A percentile compares a stretch with the other conserved stretches of the same genome.
phyloP scores from a whole-genome alignment of 2,797 vertebrate species.

The Clamator glandarius region DNA sequence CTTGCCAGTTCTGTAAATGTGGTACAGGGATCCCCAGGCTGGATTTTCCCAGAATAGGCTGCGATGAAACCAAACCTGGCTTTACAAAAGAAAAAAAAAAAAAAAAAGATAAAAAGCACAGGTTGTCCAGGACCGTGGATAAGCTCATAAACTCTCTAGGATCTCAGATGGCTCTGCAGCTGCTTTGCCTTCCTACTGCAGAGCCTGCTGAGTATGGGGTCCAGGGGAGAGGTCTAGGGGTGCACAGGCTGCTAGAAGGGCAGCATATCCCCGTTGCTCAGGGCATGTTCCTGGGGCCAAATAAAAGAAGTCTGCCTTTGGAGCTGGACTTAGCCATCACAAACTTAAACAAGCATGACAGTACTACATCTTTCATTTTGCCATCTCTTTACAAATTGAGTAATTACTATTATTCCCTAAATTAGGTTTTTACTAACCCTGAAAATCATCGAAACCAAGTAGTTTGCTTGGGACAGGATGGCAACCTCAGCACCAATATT shows the following conservation, averaged over 20 bases:
- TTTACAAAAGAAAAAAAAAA: background rate
- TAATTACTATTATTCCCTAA: background rate
- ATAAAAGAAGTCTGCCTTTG: background rate
- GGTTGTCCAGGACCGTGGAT: fast-evolving
- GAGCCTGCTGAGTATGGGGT: fast-evolving
- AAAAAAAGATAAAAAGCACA: background rate
- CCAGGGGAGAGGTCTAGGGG: background rate
- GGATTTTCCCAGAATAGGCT: background rate
- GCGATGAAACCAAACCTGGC: background rate
- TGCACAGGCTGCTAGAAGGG: background rate
- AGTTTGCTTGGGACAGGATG: background rate
- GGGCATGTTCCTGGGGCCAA: background rate
- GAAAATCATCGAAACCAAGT: background rate
- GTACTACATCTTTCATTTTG: background rate
- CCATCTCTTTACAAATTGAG: background rate
- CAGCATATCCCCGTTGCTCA: background rate
- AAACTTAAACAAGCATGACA: background rate
- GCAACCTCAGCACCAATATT: background rate
- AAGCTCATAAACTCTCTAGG: background rate
- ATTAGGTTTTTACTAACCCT: background rate
- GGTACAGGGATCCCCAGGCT: background rate
- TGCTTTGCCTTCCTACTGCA: background rate
- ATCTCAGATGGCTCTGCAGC: background rate
- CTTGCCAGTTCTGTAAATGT: background rate
- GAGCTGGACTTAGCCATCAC: background rate